Conservation (phyloP, 2,113 vertebrate species). For the Helogale parvula region DNA sequence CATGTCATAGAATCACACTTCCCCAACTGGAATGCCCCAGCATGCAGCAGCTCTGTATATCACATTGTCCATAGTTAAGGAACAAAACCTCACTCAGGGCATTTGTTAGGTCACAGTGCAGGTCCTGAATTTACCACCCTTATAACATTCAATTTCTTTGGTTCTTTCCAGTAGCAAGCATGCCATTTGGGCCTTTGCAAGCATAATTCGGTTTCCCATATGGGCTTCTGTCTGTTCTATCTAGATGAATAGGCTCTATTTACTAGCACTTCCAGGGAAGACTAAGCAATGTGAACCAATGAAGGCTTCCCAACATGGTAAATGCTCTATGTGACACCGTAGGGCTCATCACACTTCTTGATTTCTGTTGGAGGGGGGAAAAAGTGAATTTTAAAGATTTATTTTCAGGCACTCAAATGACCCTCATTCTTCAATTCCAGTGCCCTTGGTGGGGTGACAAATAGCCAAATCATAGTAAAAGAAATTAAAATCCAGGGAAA, state of each 20-base stretch:
- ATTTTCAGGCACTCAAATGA: constrained; percentile 59
- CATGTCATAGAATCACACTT: too few relatives aligned
- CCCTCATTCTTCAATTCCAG: background rate
- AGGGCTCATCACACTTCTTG: constrained; percentile 18
- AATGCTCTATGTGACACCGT: background rate
- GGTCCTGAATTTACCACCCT: background rate
- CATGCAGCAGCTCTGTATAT: background rate
- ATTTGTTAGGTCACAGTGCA: constrained; percentile 8
- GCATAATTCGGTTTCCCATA: background rate
- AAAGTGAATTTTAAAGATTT: constrained; percentile 58
- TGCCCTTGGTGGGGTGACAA: background rate
- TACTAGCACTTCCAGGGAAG: background rate
- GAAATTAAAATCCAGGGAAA: constrained; percentile 44
- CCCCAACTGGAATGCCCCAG: accelerated
- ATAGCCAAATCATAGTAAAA: constrained; percentile 7
- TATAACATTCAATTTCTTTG: background rate
- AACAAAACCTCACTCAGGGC: background rate
- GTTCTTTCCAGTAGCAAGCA: constrained; percentile 27
- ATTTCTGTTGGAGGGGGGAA: constrained; percentile 21
- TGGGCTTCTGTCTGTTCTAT: constrained; percentile 22
- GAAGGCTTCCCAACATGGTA: constrained; percentile 31
- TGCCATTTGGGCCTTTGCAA: constrained; percentile 1
- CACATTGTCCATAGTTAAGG: background rate
- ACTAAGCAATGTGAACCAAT: background rate
- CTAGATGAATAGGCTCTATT: background rate